Base-by-base conservation (phyloP, 2,888 invertebrate genomes). In the Cyrtodaria siliqua region DNA sequence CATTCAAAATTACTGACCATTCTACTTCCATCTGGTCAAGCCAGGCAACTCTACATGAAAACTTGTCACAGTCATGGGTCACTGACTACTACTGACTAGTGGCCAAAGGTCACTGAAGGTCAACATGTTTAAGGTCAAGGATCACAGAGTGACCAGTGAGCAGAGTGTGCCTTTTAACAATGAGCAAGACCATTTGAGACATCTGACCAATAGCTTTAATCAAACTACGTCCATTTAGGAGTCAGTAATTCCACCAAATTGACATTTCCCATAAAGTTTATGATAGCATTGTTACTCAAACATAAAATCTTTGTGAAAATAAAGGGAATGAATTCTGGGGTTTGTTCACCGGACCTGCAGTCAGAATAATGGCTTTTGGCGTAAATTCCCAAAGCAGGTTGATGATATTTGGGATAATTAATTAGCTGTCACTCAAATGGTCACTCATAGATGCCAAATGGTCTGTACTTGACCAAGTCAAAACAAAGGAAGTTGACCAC, bases 381-480 rank as follows among this genome's bases (percentile, higher is more conserved):
- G 6, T 6, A 44, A 20, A 16, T 18, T 44, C 20, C 20, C n/a
- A 18, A 44, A 18, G 44, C 33, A 49, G 16, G 57, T 42, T 63
- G 40, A 40, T 68, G 59, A 68, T 68, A 68, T 68, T 68, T 63
- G 53, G 18, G 24, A 62, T 72, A 77, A 77, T 72, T 72, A 77
- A 77, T 77, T 77, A 67, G 67, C 47, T 77, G 72, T 77, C 77
- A 77, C 59, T 72, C 77, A 77, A 68, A 67, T 44, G 56, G 33
- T 40, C 72, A 60, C 49, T 63, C 67, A 49, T 57, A 33, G 62
- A 38, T 62, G 18, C 33, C 29, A 62, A 42, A 63, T 53, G 63
- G 44, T 38, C 59, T 49, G 44, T 63, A 57, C 68, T 74, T 74
- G 74, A 74, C 68, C 68, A 59, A 64, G 42, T 68, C 68, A 74